phyloP scores from a whole-genome alignment of 2,888 invertebrate species.

The Anoplius nigerrimus region DNA sequence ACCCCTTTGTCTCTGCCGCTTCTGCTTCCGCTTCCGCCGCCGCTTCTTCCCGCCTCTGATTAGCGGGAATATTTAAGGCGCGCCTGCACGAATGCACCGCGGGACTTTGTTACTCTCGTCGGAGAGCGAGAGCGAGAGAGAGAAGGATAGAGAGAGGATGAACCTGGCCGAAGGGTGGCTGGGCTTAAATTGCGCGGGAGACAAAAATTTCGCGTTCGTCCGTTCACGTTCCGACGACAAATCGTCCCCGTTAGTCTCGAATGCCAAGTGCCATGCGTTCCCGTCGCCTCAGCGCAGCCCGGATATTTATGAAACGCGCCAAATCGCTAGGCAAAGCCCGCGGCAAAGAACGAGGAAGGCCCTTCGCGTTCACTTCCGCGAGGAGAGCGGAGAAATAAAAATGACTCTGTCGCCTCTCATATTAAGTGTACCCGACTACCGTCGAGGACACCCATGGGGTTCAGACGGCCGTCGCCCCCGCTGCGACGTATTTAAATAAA shows the following conservation, averaged over 20 bases:
- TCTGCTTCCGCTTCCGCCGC: too few species aligned
- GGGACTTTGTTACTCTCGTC: too few species aligned
- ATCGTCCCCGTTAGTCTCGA: slow-evolving; percentile 16
- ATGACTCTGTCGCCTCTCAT: slow-evolving; percentile 70
- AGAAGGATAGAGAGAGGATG: too few species aligned
- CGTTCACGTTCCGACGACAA: too few species aligned
- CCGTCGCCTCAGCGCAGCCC: not conserved
- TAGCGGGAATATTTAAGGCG: too few species aligned
- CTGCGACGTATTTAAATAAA: slow-evolving; percentile 72
- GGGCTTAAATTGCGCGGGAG: too few species aligned
- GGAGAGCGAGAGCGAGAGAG: too few species aligned
- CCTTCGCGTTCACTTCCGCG: slow-evolving; percentile 46
- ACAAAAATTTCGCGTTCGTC: too few species aligned
- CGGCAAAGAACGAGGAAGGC: slow-evolving; percentile 31
- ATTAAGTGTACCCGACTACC: slow-evolving; percentile 70
- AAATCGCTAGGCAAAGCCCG: slow-evolving; percentile 46
- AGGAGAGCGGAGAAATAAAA: slow-evolving; percentile 70
- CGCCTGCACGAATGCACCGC: too few species aligned
- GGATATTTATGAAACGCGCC: slow-evolving; percentile 23
- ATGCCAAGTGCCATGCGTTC: slow-evolving; percentile 14
- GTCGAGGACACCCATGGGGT: slow-evolving; percentile 71
- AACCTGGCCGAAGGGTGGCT: too few species aligned
- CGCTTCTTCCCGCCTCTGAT: too few species aligned
- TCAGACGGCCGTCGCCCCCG: slow-evolving; percentile 57
- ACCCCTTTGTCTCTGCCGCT: too few species aligned